Evolutionary conservation across 2,888 invertebrate genomes (phyloP), one percentile per base, ranked within the genome.

Genomic region (Gymnosoma rotundatum): DNA sequence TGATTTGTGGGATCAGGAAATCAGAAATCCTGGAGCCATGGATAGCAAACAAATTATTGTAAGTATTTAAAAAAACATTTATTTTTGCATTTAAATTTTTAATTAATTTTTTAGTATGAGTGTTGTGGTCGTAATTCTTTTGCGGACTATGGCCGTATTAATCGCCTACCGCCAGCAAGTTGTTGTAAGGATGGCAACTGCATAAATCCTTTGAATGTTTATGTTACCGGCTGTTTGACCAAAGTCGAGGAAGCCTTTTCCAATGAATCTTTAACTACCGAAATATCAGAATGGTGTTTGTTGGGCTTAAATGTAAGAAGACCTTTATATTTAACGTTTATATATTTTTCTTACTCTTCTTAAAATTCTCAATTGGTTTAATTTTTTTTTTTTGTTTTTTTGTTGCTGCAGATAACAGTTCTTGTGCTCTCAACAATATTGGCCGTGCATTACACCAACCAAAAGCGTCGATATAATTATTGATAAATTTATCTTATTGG

Each of bases 91-190:
- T 56, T 36, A 36, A 4, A 14, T 58, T 4, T n/a, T 2, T 48
- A 60, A 38, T 63, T 52, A 3, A 10, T 14, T 8, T 32, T 42
- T 4, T 12, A 89, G 90, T 90, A 88, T 86, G 85, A 87, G 48
- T 91, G 92, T 74, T 92, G 92, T 83, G 92, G 92, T 16, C 88
- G 87, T 2, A 86, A 89, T 45, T 89, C 89, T 5, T 88, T 90
- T 48, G 75, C 79, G 0, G 91, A 92, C 67, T 92, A 91, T 70
- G 38, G 87, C 9, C 38, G 54, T 6, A 87, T 88, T 21, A 70
- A 83, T 0, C 87, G 88, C 74, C 70, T 86, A 5, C 86, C 87
- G 20, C 90, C 91, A 38, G 79, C 87, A 6, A 89, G 90, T 75
- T 91, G 91, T 48, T 91, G 92, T 85, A 89, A 87, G 78, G 86